These are phyloP conservation scores for Liasis olivaceus DNA, from an alignment of 2,797 vertebrate genomes.

Conservation along the genomic window DNA sequence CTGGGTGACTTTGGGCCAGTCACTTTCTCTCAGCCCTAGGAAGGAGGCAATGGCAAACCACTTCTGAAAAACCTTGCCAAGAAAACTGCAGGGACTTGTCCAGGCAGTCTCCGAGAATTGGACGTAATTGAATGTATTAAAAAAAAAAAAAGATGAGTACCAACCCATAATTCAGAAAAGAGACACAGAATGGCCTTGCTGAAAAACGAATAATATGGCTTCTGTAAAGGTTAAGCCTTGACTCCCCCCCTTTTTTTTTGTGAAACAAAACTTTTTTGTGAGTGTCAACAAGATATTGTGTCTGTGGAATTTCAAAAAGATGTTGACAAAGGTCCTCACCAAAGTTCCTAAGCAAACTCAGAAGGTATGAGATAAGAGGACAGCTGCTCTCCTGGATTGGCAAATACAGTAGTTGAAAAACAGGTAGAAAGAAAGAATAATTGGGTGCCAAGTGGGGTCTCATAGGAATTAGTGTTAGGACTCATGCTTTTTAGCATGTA, in stretches of 20 bases:
- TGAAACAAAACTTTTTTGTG: background rate
- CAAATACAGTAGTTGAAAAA: background rate
- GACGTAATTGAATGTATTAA: too few species aligned
- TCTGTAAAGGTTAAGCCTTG: background rate
- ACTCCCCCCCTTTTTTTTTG: background rate
- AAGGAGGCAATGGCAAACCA: too few species aligned
- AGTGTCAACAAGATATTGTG: background rate
- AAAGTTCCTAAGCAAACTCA: background rate
- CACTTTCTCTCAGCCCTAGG: too few species aligned
- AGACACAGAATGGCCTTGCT: background rate
- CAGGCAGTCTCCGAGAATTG: too few species aligned
- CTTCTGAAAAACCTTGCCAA: too few species aligned
- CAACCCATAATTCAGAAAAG: background rate
- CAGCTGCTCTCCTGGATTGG: background rate
- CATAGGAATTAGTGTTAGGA: too few species aligned
- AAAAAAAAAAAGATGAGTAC: background rate
- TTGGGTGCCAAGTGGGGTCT: background rate
- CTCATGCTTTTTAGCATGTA: too few species aligned
- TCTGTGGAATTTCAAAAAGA: background rate
- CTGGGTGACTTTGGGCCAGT: too few species aligned
- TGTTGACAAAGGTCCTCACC: background rate
- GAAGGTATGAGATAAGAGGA: background rate
- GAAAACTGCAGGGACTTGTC: too few species aligned
- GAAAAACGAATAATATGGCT: background rate
- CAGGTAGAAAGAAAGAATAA: background rate